A percentile compares a stretch with the other conserved stretches of the same genome.
phyloP scores from a whole-genome alignment of 92 coral and sea anemone genomes.

The Parazoanthus swiftii region DNA sequence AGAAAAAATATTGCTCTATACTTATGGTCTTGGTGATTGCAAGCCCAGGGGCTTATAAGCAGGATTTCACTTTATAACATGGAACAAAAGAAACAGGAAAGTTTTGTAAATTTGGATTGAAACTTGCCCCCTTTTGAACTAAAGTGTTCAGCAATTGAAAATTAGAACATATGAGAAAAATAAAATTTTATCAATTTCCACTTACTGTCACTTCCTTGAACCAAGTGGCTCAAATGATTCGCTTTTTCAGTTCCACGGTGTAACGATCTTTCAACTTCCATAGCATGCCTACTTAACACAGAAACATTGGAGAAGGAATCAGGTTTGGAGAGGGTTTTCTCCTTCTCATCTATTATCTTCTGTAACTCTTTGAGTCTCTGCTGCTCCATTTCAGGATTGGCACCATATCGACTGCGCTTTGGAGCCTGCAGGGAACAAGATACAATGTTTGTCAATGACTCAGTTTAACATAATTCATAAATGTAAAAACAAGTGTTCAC shows the following conservation, averaged over 20 bases:
- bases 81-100: no score
- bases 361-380: conserved; percentile 68
- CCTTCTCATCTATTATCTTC: conserved; percentile 69
- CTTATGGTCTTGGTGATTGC: no score
- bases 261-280: conserved; percentile 95
- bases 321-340: conserved; percentile 66
- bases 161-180: not conserved
- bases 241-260: conserved; percentile 88
- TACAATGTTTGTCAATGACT: not conserved
- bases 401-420: conserved; percentile 75
- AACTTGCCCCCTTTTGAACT: no score
- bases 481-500: no score
- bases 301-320: conserved; percentile 86
- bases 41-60: no score
- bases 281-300: conserved; percentile 88
- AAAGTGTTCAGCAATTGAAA: not conserved
- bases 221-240: conserved; percentile 73
- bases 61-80: no score
- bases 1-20: no score
- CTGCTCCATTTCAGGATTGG: conserved; percentile 72
- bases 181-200: not conserved
- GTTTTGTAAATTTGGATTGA: no score
- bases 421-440: conserved; percentile 56
- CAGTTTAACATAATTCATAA: not conserved
- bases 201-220: conserved; percentile 50